Percentiles rank a stretch among this genome's conserved stretches.
These are phyloP conservation scores for Noctua pronuba DNA, from an alignment of 2,888 invertebrate genomes.

Conservation along the genomic window DNA sequence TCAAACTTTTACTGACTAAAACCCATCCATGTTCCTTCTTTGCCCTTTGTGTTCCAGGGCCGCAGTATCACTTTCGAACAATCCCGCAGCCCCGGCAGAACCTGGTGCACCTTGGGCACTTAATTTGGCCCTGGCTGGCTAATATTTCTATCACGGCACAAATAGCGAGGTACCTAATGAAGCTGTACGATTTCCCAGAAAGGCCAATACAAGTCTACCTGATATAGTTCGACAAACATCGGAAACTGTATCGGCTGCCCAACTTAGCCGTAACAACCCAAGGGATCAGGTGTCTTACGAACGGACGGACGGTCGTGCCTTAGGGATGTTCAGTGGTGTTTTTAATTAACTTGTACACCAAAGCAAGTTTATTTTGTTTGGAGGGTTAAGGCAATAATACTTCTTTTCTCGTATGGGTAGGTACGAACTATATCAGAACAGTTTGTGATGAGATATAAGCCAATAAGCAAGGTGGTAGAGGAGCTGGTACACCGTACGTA, in stretches of 20 bases:
- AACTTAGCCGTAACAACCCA: slow-evolving; percentile 30
- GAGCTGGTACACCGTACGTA: neutral
- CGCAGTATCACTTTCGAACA: no score
- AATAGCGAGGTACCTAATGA: neutral
- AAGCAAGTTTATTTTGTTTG: neutral
- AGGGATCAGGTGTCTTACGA: slow-evolving; percentile 29
- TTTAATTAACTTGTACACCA: slow-evolving; percentile 12
- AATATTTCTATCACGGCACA: neutral
- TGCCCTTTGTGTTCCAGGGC: no score
- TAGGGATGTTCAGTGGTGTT: neutral
- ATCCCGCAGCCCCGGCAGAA: no score
- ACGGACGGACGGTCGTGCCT: slow-evolving; percentile 4
- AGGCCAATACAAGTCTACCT: neutral
- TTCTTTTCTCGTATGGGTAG: neutral
- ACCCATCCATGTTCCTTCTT: no score
- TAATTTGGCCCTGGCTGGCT: neutral
- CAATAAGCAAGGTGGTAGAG: neutral
- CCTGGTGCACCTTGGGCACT: neutral
- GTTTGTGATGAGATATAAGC: neutral
- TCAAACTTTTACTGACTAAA: no score
- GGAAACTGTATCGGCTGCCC: slow-evolving; percentile 18
- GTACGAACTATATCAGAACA: neutral
- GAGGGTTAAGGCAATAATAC: neutral
- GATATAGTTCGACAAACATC: neutral
- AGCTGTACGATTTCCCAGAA: neutral